Conservation (phyloP, 2,113 vertebrate genomes). For the Noturus placidus region DNA sequence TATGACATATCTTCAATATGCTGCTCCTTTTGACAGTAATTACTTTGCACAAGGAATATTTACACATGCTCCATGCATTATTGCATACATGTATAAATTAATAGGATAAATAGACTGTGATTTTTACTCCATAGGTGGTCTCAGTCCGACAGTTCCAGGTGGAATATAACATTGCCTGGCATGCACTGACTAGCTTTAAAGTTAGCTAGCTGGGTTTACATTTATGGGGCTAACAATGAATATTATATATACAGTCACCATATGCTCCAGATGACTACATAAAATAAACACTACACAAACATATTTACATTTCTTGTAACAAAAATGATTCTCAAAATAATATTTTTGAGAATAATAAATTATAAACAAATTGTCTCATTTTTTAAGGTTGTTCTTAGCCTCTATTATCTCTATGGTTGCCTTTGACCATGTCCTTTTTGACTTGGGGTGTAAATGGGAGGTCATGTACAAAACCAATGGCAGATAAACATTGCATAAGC, state of each 20-base stretch:
- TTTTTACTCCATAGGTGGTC: neutral
- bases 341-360: neutral
- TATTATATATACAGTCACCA: neutral
- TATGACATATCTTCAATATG: neutral
- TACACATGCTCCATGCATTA: neutral
- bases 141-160: neutral
- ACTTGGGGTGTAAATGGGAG: neutral
- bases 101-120: neutral
- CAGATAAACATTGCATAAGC: too few relatives aligned
- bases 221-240: neutral
- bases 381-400: neutral
- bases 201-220: neutral
- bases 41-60: neutral
- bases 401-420: neutral
- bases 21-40: neutral
- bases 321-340: neutral
- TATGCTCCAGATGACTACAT: too few relatives aligned
- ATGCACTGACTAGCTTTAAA: neutral
- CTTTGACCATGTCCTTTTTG: neutral
- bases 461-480: neutral
- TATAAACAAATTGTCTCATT: neutral
- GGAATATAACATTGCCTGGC: too few relatives aligned
- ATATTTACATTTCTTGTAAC: too few relatives aligned
- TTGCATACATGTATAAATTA: neutral
- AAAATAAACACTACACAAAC: too few relatives aligned